phyloP scores from a whole-genome alignment of 2,113 vertebrate genomes.

The Gavialis gangeticus region DNA sequence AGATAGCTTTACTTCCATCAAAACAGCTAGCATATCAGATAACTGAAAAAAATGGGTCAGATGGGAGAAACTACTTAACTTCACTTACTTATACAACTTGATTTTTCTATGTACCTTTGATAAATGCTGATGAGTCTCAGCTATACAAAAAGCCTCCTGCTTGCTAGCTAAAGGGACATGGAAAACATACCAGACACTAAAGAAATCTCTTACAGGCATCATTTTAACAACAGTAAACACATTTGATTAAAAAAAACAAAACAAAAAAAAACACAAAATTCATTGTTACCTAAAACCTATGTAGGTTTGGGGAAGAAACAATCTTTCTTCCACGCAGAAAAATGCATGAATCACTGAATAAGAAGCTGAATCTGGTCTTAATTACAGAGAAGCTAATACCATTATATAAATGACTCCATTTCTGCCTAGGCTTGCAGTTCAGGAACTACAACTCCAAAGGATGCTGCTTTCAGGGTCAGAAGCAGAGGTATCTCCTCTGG shows the following conservation, averaged over 20 bases:
- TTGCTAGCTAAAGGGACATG: not conserved
- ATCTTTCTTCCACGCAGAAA: not conserved
- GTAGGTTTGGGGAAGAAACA: not conserved
- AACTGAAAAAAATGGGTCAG: too few relatives aligned
- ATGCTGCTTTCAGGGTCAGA: not conserved
- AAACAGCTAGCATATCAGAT: not conserved
- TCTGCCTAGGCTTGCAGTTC: not conserved
- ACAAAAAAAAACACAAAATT: not conserved
- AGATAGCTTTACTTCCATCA: not conserved
- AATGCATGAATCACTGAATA: not conserved
- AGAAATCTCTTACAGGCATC: not conserved
- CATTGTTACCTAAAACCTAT: not conserved
- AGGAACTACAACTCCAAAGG: not conserved
- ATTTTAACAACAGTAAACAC: not conserved
- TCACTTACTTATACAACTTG: too few relatives aligned
- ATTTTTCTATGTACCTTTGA: too few relatives aligned
- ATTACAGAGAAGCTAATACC: not conserved
- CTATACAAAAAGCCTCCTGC: not conserved
- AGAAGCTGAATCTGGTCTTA: not conserved
- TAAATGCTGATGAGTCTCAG: too few relatives aligned
- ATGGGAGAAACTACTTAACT: too few relatives aligned
- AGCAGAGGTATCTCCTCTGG: not conserved
- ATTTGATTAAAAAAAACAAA: not conserved
- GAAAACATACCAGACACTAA: not conserved
- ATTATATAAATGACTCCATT: too few relatives aligned